Conservation (phyloP, 2,797 vertebrate genomes). For the Sebastes trivittatus region DNA sequence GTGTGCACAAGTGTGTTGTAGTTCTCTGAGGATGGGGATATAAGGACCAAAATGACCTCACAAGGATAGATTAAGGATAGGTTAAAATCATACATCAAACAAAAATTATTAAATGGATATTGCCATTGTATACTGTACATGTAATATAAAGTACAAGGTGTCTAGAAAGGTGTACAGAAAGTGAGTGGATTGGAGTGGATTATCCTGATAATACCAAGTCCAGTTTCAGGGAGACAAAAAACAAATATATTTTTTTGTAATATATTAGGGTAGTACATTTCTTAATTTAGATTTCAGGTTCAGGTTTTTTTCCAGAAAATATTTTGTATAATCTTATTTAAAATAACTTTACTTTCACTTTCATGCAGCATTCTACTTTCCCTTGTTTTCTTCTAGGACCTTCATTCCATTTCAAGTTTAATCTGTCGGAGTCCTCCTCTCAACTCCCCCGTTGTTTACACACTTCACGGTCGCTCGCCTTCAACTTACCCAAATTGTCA, state of each 20-base stretch:
- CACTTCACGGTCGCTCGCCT: not conserved
- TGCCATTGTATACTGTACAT: not conserved
- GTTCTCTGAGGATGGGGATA: not conserved
- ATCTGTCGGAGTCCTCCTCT: not conserved
- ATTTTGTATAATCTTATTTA: not conserved
- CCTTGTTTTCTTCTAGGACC: not conserved
- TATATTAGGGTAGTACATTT: not conserved
- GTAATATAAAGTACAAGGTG: not conserved
- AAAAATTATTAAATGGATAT: too few relatives aligned
- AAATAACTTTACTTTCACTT: not conserved
- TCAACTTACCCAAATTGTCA: constrained; percentile 5
- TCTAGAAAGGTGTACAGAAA: not conserved
- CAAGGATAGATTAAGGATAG: not conserved
- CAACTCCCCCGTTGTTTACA: not conserved
- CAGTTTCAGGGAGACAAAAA: not conserved
- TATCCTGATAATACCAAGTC: too few relatives aligned
- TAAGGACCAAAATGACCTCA: not conserved
- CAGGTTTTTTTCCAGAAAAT: not conserved
- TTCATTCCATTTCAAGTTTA: not conserved
- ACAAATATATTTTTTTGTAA: not conserved
- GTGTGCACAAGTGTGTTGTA: not conserved
- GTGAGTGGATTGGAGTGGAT: not conserved
- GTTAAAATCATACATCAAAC: not conserved
- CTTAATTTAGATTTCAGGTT: not conserved
- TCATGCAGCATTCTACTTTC: not conserved